Conservation (phyloP, 2,113 vertebrate genomes). For the Alosa alosa region DNA sequence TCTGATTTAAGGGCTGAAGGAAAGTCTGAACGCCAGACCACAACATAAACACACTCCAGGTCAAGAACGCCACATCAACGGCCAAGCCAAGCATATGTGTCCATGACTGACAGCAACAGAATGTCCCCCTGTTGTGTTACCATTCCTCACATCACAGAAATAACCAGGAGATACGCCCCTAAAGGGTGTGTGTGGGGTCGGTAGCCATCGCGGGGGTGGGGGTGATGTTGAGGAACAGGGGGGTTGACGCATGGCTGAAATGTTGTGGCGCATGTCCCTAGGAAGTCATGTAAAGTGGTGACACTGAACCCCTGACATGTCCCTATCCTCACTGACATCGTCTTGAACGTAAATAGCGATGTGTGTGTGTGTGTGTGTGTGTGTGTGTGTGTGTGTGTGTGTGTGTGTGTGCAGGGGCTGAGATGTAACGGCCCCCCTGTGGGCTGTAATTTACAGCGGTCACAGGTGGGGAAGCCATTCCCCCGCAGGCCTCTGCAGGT, state of each 20-base stretch:
- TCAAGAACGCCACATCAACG: slow-evolving; percentile 57
- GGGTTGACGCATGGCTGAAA: slow-evolving; percentile 2
- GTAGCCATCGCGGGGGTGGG: too few species aligned
- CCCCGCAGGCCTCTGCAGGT: slow-evolving; percentile 21
- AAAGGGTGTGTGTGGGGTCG: not conserved
- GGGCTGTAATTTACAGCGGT: slow-evolving; percentile 57
- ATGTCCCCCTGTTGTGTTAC: slow-evolving; percentile 19
- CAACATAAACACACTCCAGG: slow-evolving; percentile 66
- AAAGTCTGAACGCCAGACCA: slow-evolving; percentile 68
- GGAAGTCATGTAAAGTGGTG: not conserved
- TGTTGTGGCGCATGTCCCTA: not conserved
- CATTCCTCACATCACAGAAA: not conserved
- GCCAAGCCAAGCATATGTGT: slow-evolving; percentile 28
- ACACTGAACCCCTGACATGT: not conserved
- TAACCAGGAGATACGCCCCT: not conserved
- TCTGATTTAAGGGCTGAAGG: slow-evolving; percentile 71
- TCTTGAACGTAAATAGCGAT: not conserved
- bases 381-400: slow-evolving; percentile 24
- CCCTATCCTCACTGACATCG: not conserved
- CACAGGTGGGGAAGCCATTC: slow-evolving; percentile 56
- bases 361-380: slow-evolving; percentile 40
- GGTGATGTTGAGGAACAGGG: not conserved
- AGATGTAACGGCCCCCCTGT: slow-evolving; percentile 58
- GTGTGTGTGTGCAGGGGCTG: slow-evolving; percentile 34
- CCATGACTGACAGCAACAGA: slow-evolving; percentile 54